Evolutionary conservation across 2,113 vertebrate species (phyloP), one percentile per base, ranked within the genome.

Genomic region (Eira barbara): DNA sequence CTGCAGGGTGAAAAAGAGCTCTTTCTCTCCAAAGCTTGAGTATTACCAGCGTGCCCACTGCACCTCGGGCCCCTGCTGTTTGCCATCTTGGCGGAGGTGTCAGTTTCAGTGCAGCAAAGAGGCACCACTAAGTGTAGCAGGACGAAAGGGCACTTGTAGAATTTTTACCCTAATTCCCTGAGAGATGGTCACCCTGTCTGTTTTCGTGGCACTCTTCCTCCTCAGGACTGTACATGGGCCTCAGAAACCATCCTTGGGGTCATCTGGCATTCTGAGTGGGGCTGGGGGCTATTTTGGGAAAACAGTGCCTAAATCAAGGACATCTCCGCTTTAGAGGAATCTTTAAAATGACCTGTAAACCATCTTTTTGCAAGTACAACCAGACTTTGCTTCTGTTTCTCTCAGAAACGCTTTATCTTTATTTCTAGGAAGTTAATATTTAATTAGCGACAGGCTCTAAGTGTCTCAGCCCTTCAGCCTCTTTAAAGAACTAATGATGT

Each of bases 381-480:
- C 34, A 47, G 79, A 63, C 27, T 94, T 88, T 39, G n/a, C 86
- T 80, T 95, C 29, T 86, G 57, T 61, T 91, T 87, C 92, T 74
- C 57, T 89, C 29, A 59, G 36, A 95, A 89, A 82, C 45, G n/a
- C 39, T 79, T 89, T 47, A 10, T 86, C 81, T 91, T 29, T 85
- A 85, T 93, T 96, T 86, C 82, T 31, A 80, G 61, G 65, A 89
- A 31, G 13, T 81, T 95, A 59, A 63, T 80, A 71, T 80, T 95
- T 83, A 69, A 71, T 92, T 63, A 76, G 63, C 57, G 42, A 1
- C 55, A 49, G 34, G 76, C 69, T 86, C 21, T 79, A 52, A 36
- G 31, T 47, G 69, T 93, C 73, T 34, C 13, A 94, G 23, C 12
- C 55, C 18, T 52, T 65, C 63, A 79, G 4, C 73, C 67, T 97